Conservation (phyloP, 2,888 invertebrate genomes). For the Aporophyla lueneburgensis region DNA sequence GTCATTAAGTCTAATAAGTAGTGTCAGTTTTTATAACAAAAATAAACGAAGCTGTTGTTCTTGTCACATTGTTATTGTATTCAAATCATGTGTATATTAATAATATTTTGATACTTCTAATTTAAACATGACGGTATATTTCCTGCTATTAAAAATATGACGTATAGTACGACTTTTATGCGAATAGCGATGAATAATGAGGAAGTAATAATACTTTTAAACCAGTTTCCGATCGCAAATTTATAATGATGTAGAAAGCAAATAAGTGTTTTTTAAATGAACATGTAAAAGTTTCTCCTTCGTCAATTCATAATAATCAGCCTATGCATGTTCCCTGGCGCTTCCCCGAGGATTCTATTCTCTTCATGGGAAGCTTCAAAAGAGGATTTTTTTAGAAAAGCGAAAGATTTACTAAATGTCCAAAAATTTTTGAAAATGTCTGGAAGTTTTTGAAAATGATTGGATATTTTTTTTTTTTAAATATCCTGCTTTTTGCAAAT, state of each 20-base stretch:
- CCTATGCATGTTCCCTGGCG: too few relatives aligned
- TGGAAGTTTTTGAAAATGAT: too few relatives aligned
- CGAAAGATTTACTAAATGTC: too few relatives aligned
- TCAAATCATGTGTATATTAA: not conserved
- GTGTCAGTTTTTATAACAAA: not conserved
- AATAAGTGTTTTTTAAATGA: too few relatives aligned
- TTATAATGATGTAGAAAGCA: conserved; percentile 19
- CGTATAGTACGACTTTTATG: conserved; percentile 14
- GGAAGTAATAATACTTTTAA: conserved; percentile 26
- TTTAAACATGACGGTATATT: conserved; percentile 18
- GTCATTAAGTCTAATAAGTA: too few relatives aligned
- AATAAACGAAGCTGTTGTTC: not conserved
- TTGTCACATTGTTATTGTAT: not conserved
- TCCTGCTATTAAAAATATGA: conserved; percentile 29
- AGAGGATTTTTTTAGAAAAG: too few relatives aligned
- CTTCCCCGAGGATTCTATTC: too few relatives aligned
- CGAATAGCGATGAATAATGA: conserved; percentile 10
- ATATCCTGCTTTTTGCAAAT: too few relatives aligned
- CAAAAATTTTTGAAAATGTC: too few relatives aligned
- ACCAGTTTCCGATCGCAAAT: conserved; percentile 31
- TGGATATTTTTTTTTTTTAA: too few relatives aligned
- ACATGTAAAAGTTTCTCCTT: not conserved
- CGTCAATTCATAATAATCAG: too few relatives aligned
- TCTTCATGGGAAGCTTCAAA: too few relatives aligned
- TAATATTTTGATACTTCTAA: conserved; percentile 5